A percentile compares a stretch with the other conserved stretches of the same genome.
phyloP scores from a whole-genome alignment of 2,888 invertebrate species.

The Beris chalybata region DNA sequence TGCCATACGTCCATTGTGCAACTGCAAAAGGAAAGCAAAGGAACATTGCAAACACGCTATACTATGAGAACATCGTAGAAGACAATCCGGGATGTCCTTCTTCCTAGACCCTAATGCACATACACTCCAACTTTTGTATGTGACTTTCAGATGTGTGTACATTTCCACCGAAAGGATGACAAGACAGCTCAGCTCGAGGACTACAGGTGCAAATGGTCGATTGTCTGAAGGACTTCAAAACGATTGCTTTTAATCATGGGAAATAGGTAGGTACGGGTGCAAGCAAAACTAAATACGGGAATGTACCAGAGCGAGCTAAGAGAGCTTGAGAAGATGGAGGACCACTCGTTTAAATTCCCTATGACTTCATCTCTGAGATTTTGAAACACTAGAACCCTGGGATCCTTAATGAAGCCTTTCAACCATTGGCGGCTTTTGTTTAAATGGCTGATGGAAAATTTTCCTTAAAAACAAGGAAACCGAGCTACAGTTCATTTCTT shows the following conservation, averaged over 20 bases:
- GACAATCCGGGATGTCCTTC: too few relatives aligned
- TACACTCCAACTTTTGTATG: conserved; percentile 10
- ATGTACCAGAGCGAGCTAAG: background rate
- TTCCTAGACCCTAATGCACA: too few relatives aligned
- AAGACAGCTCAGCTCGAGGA: conserved; percentile 15
- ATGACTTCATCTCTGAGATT: background rate
- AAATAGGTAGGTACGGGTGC: conserved; percentile 3
- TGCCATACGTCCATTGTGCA: too few relatives aligned
- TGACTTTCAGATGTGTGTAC: background rate
- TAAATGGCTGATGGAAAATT: conserved; percentile 7
- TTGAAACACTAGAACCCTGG: background rate
- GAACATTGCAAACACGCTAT: too few relatives aligned
- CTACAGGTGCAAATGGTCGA: conserved; percentile 22
- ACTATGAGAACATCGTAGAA: too few relatives aligned
- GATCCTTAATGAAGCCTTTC: background rate
- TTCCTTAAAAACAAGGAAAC: background rate
- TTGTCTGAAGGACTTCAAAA: conserved; percentile 29
- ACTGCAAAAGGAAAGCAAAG: too few relatives aligned
- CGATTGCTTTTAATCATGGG: conserved; percentile 30
- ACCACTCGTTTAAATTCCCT: background rate
- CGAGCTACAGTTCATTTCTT: background rate
- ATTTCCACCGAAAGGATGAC: background rate
- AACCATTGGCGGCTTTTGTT: background rate
- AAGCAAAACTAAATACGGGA: background rate
- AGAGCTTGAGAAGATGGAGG: background rate